Evolutionary conservation across 2,797 vertebrate species (phyloP).

Genomic region (Gambusia yucatana): DNA sequence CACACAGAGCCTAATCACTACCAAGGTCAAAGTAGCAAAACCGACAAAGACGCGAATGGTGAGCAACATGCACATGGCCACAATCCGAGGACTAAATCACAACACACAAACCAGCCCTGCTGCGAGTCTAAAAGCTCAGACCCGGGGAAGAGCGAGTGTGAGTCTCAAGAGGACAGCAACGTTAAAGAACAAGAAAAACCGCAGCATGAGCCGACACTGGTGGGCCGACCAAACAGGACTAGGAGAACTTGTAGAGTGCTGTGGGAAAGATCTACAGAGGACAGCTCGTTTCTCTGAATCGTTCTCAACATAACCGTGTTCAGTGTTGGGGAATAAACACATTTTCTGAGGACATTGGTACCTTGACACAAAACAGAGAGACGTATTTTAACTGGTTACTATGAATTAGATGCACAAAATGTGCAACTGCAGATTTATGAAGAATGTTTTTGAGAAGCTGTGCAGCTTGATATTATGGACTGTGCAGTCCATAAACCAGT

Average conservation of each 20-base stretch:
- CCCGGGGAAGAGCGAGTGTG: conserved; percentile 7
- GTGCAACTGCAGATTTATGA: background rate
- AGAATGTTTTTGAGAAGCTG: background rate
- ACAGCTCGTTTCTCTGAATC: conserved; percentile 66
- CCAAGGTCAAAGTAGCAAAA: conserved; percentile 15
- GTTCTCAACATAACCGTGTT: background rate
- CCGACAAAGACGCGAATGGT: conserved; percentile 13
- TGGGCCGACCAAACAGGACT: conserved; percentile 11
- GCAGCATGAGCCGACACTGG: conserved; percentile 3
- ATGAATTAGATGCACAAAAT: background rate
- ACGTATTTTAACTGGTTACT: background rate
- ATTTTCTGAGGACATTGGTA: conserved; percentile 12
- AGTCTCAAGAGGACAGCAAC: conserved; percentile 23
- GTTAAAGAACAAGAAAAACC: conserved; percentile 19
- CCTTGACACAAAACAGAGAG: conserved; percentile 16
- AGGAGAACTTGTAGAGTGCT: conserved; percentile 48
- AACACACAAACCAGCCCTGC: conserved; percentile 22
- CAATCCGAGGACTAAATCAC: conserved; percentile 27
- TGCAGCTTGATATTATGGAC: background rate
- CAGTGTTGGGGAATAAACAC: background rate
- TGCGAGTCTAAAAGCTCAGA: conserved; percentile 25
- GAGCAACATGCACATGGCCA: background rate
- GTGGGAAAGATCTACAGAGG: conserved; percentile 65
- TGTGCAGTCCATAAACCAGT: conserved; percentile 19
- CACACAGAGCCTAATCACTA: conserved; percentile 14